Evolutionary conservation across 2,797 vertebrate species (phyloP).

Genomic region (Phrynocephalus vlangalii): DNA sequence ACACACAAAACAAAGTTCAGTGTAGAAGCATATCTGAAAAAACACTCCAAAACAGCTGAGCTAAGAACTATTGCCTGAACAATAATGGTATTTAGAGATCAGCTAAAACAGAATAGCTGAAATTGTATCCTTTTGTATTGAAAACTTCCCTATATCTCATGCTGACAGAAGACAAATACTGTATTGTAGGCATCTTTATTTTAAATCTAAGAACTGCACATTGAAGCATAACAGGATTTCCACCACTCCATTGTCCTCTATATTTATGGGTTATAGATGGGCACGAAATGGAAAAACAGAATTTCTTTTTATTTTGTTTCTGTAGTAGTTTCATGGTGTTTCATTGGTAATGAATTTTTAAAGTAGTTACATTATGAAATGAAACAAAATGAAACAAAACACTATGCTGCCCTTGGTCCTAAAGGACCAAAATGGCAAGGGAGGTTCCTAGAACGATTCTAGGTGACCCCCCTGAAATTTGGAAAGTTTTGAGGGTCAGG

Average conservation of each 20-base stretch:
- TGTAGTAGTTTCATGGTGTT: no score
- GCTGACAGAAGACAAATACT: not conserved
- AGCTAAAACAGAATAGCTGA: not conserved
- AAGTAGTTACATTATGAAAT: no score
- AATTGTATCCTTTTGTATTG: not conserved
- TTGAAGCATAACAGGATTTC: not conserved
- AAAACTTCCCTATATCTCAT: not conserved
- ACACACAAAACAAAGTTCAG: not conserved
- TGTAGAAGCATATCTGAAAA: constrained; percentile 8
- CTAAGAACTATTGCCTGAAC: not conserved
- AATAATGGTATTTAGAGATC: not conserved
- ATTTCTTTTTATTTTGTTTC: no score
- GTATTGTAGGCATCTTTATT: not conserved
- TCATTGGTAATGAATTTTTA: no score
- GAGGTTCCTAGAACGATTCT: no score
- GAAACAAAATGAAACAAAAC: no score
- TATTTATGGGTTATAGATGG: not conserved
- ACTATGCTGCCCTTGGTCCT: no score
- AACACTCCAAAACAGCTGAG: not conserved
- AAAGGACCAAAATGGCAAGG: no score
- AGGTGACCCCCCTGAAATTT: no score
- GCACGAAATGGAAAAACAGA: no score
- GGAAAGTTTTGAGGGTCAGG: no score
- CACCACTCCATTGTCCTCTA: not conserved
- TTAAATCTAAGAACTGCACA: not conserved